phyloP scores from a whole-genome alignment of 2,888 invertebrate genomes.

The Sepiola atlantica region DNA sequence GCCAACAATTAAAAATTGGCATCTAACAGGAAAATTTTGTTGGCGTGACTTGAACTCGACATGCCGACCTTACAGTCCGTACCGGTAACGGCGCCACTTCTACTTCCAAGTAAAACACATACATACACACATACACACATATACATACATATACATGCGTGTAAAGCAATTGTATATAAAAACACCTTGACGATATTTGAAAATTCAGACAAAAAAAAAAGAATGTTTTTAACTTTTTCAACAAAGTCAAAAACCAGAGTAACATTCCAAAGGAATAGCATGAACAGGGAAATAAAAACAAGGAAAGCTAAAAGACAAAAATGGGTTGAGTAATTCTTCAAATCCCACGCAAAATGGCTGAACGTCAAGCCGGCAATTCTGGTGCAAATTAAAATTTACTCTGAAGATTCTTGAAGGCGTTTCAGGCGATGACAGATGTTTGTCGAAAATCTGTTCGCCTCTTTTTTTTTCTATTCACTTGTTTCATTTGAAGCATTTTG shows the following conservation, averaged over 20 bases:
- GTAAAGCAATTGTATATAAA: neutral
- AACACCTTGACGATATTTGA: neutral
- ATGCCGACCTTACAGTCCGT: too few relatives aligned
- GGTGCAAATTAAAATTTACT: neutral
- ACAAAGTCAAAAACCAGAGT: neutral
- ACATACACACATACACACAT: neutral
- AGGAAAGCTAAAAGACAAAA: neutral
- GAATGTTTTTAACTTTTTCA: neutral
- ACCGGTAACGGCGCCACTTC: too few relatives aligned
- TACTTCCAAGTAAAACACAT: accelerated
- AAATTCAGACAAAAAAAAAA: neutral
- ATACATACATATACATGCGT: neutral
- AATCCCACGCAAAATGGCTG: conserved; percentile 3
- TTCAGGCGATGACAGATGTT: conserved; percentile 19
- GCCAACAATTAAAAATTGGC: too few relatives aligned
- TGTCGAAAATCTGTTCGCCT: neutral
- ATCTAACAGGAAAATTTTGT: too few relatives aligned
- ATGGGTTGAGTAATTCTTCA: neutral
- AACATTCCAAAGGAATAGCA: neutral
- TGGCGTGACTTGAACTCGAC: too few relatives aligned
- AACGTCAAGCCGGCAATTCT: neutral
- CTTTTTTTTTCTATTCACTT: neutral
- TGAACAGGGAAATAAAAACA: neutral
- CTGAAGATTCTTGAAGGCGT: neutral
- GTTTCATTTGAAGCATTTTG: neutral